Conservation (phyloP, 2,113 vertebrate genomes). For the Boulengeromyrus knoepffleri region DNA sequence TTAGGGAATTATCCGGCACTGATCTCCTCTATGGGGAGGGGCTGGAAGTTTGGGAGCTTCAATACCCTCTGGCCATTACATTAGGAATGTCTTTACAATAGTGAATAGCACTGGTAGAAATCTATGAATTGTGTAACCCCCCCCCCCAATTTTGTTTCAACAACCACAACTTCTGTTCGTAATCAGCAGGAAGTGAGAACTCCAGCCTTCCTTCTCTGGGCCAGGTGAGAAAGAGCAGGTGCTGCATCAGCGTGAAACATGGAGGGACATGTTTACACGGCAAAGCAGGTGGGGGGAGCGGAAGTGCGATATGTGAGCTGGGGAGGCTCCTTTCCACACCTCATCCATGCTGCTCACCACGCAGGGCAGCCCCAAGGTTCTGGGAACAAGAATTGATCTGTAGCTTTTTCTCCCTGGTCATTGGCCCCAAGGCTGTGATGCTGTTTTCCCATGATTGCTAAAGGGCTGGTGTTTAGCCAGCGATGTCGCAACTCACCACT, state of each 20-base stretch:
- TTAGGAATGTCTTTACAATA: not conserved
- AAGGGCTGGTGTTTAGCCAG: conserved; percentile 47
- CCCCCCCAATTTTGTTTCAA: conserved; percentile 28
- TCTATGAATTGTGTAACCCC: not conserved
- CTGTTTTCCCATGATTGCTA: conserved; percentile 54
- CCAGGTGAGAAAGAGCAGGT: conserved; percentile 45
- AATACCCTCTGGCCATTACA: not conserved
- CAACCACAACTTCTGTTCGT: conserved; percentile 34
- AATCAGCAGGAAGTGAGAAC: conserved; percentile 62
- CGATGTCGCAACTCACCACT: conserved; percentile 45
- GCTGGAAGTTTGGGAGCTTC: not conserved
- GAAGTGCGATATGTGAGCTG: conserved; percentile 33
- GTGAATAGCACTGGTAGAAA: not conserved
- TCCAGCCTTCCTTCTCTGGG: conserved; percentile 44
- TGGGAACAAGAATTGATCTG: conserved; percentile 48
- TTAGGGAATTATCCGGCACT: conserved; percentile 38
- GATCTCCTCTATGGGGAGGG: conserved; percentile 13
- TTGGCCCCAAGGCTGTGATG: conserved; percentile 39
- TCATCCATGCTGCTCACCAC: conserved; percentile 40
- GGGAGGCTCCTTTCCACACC: conserved; percentile 37
- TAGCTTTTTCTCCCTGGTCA: conserved; percentile 34
- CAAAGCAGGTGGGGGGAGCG: conserved; percentile 21
- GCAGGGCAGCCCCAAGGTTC: conserved; percentile 34
- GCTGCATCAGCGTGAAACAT: not conserved
- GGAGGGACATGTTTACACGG: conserved; percentile 35